Conservation (phyloP, 1,140 invertebrate species). For the Drosophila persimilis region DNA sequence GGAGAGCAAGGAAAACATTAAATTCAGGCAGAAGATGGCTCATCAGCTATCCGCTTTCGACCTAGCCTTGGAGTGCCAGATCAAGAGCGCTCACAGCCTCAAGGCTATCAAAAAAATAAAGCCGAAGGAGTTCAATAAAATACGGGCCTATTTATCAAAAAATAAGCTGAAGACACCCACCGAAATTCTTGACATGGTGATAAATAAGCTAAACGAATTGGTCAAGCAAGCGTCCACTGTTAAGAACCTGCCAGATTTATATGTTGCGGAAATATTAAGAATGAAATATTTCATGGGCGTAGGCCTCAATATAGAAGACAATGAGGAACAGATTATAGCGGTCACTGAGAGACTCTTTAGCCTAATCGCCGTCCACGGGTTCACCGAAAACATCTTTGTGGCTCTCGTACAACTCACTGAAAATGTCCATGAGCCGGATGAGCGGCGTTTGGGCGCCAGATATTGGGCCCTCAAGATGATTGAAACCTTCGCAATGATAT, state of each 20-base stretch:
- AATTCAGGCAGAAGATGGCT: slow-evolving; percentile 59
- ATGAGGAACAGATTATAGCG: slow-evolving; percentile 51
- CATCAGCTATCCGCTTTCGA: slow-evolving; percentile 58
- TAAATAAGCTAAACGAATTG: slow-evolving; percentile 36
- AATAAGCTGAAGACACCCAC: slow-evolving; percentile 41
- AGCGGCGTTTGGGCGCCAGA: slow-evolving; percentile 52
- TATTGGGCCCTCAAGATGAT: slow-evolving; percentile 74
- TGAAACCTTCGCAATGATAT: slow-evolving; percentile 62
- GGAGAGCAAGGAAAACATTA: slow-evolving; percentile 50
- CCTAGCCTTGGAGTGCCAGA: slow-evolving; percentile 61
- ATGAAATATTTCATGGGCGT: slow-evolving; percentile 67
- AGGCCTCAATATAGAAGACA: slow-evolving; percentile 29
- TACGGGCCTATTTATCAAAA: slow-evolving; percentile 41
- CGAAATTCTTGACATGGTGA: slow-evolving; percentile 33
- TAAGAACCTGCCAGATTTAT: slow-evolving; percentile 61
- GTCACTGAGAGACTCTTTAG: slow-evolving; percentile 66
- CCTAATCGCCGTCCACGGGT: slow-evolving; percentile 63
- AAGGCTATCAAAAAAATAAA: slow-evolving; percentile 60
- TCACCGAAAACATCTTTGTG: slow-evolving; percentile 67
- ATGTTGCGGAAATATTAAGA: slow-evolving; percentile 41
- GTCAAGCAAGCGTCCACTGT: slow-evolving; percentile 48
- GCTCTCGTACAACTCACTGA: slow-evolving; percentile 62
- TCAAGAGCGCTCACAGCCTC: slow-evolving; percentile 59
- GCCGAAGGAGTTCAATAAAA: slow-evolving; percentile 58
- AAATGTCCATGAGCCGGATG: slow-evolving; percentile 34